These are phyloP conservation scores for Hyperoplus immaculatus DNA, from an alignment of 2,797 vertebrate species.

Conservation along the genomic window DNA sequence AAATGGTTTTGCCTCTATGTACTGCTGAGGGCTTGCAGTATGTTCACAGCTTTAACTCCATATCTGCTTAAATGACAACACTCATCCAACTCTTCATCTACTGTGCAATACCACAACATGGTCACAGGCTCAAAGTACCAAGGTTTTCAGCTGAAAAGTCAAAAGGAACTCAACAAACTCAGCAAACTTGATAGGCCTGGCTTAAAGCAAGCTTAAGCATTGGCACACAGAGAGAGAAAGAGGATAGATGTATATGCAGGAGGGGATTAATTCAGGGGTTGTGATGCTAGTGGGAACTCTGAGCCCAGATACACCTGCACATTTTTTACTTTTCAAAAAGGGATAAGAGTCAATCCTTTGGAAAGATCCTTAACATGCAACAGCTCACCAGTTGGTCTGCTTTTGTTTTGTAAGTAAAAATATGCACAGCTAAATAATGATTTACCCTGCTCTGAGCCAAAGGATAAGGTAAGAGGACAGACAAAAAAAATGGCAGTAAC, in stretches of 20 bases:
- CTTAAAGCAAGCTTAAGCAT: slow-evolving; percentile 37
- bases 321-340: slow-evolving; percentile 6
- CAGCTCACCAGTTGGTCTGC: not conserved
- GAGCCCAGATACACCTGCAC: not conserved
- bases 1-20: not conserved
- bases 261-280: slow-evolving; percentile 31
- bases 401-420: not conserved
- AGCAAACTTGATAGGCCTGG: slow-evolving; percentile 18
- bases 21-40: not conserved
- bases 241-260: slow-evolving; percentile 36
- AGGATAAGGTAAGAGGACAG: not conserved
- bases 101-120: too few species aligned
- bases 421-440: not conserved
- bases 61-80: not conserved
- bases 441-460: not conserved
- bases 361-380: not conserved
- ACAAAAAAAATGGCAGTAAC: not conserved
- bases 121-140: not conserved
- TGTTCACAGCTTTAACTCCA: not conserved
- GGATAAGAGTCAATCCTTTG: not conserved
- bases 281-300: slow-evolving; percentile 46
- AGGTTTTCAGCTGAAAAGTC: slow-evolving; percentile 1
- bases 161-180: not conserved
- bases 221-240: not conserved
- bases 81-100: not conserved